These are phyloP conservation scores for Holcopasites calliopsidis DNA, from an alignment of 1,140 invertebrate species.

Conservation along the genomic window DNA sequence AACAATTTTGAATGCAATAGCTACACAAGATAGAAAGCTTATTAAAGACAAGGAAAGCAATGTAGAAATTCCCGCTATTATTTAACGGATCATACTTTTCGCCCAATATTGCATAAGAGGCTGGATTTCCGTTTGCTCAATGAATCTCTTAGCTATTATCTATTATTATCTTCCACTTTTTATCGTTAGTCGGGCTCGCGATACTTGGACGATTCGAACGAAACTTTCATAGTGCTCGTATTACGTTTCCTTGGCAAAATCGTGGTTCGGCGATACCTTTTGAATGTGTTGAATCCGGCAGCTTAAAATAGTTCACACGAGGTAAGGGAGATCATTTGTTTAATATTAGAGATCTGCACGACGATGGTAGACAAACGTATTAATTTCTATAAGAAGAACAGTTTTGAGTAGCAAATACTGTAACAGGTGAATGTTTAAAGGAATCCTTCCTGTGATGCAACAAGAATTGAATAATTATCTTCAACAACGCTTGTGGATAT, in stretches of 20 bases:
- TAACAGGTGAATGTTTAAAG: no score
- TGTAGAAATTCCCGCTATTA: neutral
- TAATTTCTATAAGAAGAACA: no score
- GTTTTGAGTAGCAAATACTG: no score
- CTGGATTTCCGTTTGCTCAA: neutral
- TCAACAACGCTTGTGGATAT: no score
- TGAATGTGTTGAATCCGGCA: neutral
- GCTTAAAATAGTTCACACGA: neutral
- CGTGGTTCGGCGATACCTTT: no score
- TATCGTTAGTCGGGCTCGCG: neutral
- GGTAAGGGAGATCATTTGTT: neutral
- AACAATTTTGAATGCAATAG: neutral
- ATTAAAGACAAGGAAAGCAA: neutral
- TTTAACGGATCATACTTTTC: neutral
- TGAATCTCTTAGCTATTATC: neutral
- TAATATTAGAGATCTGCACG: no score
- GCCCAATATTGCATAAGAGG: neutral
- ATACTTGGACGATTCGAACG: neutral
- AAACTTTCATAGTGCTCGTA: neutral
- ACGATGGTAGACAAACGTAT: no score
- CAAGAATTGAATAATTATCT: no score
- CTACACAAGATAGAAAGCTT: slow-evolving; percentile 6
- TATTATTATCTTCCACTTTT: neutral
- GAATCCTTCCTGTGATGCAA: no score
- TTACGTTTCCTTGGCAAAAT: neutral